Base-by-base conservation (phyloP, 2,888 invertebrate genomes). In the Pseudeuparius sepicola region DNA sequence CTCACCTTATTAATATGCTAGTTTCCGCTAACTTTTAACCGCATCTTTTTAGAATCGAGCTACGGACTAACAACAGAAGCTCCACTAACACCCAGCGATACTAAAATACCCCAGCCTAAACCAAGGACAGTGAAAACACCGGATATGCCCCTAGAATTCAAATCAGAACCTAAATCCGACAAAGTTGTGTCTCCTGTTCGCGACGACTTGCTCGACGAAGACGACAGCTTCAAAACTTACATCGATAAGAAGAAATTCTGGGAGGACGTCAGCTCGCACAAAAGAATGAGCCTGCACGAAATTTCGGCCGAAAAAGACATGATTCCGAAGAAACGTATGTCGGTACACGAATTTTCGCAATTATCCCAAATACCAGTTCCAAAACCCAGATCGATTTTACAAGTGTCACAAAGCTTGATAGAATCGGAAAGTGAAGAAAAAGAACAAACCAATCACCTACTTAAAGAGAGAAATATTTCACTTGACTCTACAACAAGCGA, bases 181-280 rank as follows among this genome's bases (percentile, higher is more conserved):
- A 55, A 54, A 48, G 50, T 52, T 31, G 37, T 52, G 23, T 54
- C 58, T 14, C 54, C 57, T 6, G 56, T 56, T 28, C 46, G 53
- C 28, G 57, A 59, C 35, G 57, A 60, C 37, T 43, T 53, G 15
- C 41, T 57, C 20, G 55, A 56, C 33, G 41, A 48, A 20, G 53
- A 54, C 14, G 45, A 47, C 13, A 52, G 56, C 36, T 48, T 56
- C 18, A 60, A 59, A 46, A 61, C 60, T 37, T 68, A 68, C 44
- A 60, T 60, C 10, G 63, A 65, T 34, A 63, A 63, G 42, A 68
- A 65, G 47, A 63, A 62, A 44, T 69, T 69, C 48, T 69, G 69
- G 69, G 69, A 69, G 55, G 59, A 50, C 47, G 58, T 64, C 33
- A 41, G 53, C 31, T 31, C 42, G 16, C 48, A 55, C 24, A 60